Percentiles rank a stretch among this genome's conserved stretches.
Evolutionary conservation across 2,888 invertebrate genomes (phyloP).

Genomic region (Drosophila subquinaria): DNA sequence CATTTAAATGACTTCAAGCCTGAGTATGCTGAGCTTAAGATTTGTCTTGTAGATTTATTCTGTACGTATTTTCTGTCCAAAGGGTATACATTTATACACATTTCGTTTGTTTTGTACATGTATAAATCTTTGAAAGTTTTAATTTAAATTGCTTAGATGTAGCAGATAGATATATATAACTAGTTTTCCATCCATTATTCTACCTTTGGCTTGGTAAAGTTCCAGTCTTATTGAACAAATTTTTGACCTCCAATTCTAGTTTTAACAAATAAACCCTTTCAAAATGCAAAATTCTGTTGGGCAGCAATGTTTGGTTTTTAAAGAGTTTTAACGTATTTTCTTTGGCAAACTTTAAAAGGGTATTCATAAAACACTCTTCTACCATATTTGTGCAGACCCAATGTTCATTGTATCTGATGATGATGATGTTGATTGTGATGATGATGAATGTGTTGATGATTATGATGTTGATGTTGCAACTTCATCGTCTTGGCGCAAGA

Average conservation of each 20-base stretch:
- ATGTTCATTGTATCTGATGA: conserved; percentile 1
- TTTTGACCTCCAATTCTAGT: too few relatives aligned
- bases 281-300: too few relatives aligned
- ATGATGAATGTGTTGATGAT: conserved; percentile 2
- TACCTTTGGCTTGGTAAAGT: neutral
- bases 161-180: neutral
- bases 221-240: too few relatives aligned
- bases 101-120: too few relatives aligned
- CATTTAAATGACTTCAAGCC: too few relatives aligned
- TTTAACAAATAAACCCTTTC: too few relatives aligned
- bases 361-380: conserved; percentile 21
- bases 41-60: neutral
- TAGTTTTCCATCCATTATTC: neutral
- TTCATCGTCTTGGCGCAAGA: conserved; percentile 74
- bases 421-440: neutral
- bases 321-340: neutral
- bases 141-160: neutral
- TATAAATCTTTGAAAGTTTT: too few relatives aligned
- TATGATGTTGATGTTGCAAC: conserved; percentile 63
- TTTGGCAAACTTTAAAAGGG: neutral
- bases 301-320: too few relatives aligned
- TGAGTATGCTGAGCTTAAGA: too few relatives aligned
- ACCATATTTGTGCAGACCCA: neutral
- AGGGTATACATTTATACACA: neutral
- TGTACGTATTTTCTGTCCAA: neutral